Evolutionary conservation across 2,888 invertebrate species (phyloP).

Genomic region (Allophyes oxyacanthae): DNA sequence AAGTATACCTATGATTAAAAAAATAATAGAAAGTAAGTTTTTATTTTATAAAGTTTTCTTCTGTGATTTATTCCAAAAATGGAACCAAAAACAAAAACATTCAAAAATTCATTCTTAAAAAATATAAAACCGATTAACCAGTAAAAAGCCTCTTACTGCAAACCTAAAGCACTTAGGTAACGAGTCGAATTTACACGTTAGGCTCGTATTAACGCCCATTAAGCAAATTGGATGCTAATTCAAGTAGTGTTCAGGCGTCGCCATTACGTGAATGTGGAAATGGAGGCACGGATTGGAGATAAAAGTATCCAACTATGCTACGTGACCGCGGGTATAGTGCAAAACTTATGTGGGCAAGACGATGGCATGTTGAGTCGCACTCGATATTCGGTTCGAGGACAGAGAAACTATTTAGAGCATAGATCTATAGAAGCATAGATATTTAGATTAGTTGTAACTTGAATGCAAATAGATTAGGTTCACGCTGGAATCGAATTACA

Average conservation of each 20-base stretch:
- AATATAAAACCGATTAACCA: constrained; percentile 22
- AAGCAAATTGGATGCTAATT: constrained; percentile 76
- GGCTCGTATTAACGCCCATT: constrained; percentile 66
- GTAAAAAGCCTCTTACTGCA: constrained; percentile 26
- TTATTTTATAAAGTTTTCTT: too few relatives aligned
- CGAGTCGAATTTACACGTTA: constrained; percentile 67
- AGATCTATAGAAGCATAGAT: background rate
- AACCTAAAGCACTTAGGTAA: constrained; percentile 56
- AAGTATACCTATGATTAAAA: too few relatives aligned
- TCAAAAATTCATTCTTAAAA: constrained; percentile 4
- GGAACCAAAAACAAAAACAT: too few relatives aligned
- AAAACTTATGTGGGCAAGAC: constrained; percentile 37
- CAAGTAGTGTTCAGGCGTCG: constrained; percentile 56
- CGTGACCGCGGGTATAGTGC: constrained; percentile 34
- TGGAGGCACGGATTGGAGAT: constrained; percentile 40
- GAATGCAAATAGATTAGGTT: too few relatives aligned
- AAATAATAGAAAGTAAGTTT: too few relatives aligned
- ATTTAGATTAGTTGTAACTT: background rate
- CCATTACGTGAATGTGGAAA: constrained; percentile 23
- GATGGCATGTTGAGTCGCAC: constrained; percentile 15
- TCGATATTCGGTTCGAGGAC: constrained; percentile 8
- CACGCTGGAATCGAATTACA: too few relatives aligned
- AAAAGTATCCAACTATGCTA: constrained; percentile 47
- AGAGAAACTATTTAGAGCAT: background rate
- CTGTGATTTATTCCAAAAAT: too few relatives aligned